phyloP scores from a whole-genome alignment of 2,888 invertebrate genomes.

The Athalia circularis region DNA sequence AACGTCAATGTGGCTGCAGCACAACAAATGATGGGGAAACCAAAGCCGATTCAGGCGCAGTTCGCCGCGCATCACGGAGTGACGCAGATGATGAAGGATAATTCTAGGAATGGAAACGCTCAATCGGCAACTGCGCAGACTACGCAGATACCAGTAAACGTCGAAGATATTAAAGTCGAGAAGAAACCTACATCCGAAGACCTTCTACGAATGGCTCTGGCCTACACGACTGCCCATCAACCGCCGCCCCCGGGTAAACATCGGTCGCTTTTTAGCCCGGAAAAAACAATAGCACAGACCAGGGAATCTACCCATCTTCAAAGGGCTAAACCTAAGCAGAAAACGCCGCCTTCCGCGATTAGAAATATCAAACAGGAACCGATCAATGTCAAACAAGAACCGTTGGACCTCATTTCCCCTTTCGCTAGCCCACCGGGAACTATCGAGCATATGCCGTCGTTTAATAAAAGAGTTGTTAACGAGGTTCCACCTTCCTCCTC shows the following conservation, averaged over 20 bases:
- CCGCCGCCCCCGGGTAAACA: conserved; percentile 60
- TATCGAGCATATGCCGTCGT: conserved; percentile 33
- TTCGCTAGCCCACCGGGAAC: conserved; percentile 55
- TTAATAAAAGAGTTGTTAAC: conserved; percentile 29
- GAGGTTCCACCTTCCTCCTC: conserved; percentile 49
- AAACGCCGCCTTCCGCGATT: conserved; percentile 74
- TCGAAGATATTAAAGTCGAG: conserved; percentile 69
- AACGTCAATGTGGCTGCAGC: conserved; percentile 26
- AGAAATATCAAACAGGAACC: conserved; percentile 62
- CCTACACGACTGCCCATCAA: conserved; percentile 57
- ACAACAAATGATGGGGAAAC: conserved; percentile 23
- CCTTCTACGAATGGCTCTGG: conserved; percentile 50
- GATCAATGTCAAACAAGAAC: conserved; percentile 54
- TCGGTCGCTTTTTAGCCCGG: conserved; percentile 81
- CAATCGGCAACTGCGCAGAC: conserved; percentile 54
- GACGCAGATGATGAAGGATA: conserved; percentile 59
- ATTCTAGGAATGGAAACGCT: conserved; percentile 56
- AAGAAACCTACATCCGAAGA: conserved; percentile 66
- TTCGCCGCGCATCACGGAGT: conserved; percentile 57
- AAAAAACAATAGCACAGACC: conserved; percentile 76
- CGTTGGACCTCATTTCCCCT: conserved; percentile 58
- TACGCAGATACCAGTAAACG: conserved; percentile 56
- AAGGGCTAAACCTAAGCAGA: conserved; percentile 73
- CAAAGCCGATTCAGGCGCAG: conserved; percentile 49
- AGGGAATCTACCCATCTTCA: conserved; percentile 73